Conservation (phyloP, 2,888 invertebrate species). For the Protophormia terraenovae region DNA sequence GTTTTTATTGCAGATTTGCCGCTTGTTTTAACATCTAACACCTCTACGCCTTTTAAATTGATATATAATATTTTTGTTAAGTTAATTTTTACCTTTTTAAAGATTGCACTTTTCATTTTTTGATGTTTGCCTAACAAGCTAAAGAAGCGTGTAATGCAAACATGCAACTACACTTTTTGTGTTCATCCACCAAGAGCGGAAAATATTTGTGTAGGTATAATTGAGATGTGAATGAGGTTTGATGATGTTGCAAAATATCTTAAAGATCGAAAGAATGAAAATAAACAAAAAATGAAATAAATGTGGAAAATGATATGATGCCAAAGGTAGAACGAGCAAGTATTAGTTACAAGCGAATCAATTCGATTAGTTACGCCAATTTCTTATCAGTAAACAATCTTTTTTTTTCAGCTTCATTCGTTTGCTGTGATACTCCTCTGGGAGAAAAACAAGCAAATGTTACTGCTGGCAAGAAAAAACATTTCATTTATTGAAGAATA, state of each 20-base stretch:
- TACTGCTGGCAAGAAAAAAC: constrained; percentile 26
- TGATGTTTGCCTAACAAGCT: constrained; percentile 18
- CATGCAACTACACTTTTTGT: constrained; percentile 9
- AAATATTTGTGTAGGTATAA: constrained; percentile 17
- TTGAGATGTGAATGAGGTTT: constrained; percentile 50
- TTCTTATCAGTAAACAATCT: constrained; percentile 64
- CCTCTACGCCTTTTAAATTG: constrained; percentile 51
- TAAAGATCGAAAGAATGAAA: background rate
- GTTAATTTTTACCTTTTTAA: constrained; percentile 17
- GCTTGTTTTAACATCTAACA: constrained; percentile 54
- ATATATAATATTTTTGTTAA: background rate
- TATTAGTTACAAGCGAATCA: constrained; percentile 65
- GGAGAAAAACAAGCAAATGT: constrained; percentile 34
- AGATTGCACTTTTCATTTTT: constrained; percentile 4
- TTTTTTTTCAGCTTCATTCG: constrained; percentile 23
- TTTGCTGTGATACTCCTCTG: constrained; percentile 30
- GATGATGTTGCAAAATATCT: constrained; percentile 52
- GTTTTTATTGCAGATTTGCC: constrained; percentile 45
- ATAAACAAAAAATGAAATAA: background rate
- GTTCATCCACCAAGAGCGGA: background rate
- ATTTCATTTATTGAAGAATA: constrained; percentile 25
- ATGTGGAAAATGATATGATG: constrained; percentile 4
- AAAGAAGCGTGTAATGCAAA: constrained; percentile 48
- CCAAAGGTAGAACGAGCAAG: constrained; percentile 23
- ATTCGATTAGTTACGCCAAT: constrained; percentile 66